Conservation (phyloP, 37 sponge, comb jelly and placozoan genomes). For the Halichondria panicea region DNA sequence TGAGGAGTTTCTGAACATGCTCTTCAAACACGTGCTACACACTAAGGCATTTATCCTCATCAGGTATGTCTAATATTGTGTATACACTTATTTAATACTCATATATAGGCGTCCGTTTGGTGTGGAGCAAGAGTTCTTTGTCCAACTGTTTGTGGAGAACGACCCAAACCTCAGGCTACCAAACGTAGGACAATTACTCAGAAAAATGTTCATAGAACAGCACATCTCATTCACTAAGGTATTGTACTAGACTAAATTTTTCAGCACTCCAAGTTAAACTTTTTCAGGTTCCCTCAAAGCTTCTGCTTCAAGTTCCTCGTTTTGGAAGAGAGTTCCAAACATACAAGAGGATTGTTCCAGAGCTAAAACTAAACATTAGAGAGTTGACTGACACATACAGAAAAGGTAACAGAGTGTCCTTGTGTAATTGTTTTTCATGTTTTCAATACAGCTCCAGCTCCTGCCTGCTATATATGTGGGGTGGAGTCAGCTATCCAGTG, state of each 20-base stretch:
- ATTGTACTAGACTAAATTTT: background rate
- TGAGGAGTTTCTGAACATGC: constrained; percentile 94
- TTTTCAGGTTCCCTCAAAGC: constrained; percentile 55
- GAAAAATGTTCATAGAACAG: constrained; percentile 45
- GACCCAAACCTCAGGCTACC: constrained; percentile 17
- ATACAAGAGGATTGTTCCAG: constrained; percentile 80
- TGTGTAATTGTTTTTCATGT: background rate
- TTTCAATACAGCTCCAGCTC: background rate
- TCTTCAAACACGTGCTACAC: constrained; percentile 84
- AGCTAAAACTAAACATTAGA: constrained; percentile 46
- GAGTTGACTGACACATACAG: background rate
- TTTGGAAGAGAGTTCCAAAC: constrained; percentile 90
- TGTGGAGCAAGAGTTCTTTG: constrained; percentile 55
- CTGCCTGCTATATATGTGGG: background rate
- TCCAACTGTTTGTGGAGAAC: constrained; percentile 66
- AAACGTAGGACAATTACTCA: constrained; percentile 25
- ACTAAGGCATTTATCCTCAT: no score
- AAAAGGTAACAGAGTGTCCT: background rate
- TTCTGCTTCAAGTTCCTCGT: constrained; percentile 90
- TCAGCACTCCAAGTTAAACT: background rate
- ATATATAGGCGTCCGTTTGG: constrained; percentile 56
- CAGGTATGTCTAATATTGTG: no score
- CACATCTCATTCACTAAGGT: constrained; percentile 60
- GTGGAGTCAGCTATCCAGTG: background rate
- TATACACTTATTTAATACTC: no score